Conservation (phyloP, 35 echinoderm and acorn worm genomes). For the Apostichopus japonicus region DNA sequence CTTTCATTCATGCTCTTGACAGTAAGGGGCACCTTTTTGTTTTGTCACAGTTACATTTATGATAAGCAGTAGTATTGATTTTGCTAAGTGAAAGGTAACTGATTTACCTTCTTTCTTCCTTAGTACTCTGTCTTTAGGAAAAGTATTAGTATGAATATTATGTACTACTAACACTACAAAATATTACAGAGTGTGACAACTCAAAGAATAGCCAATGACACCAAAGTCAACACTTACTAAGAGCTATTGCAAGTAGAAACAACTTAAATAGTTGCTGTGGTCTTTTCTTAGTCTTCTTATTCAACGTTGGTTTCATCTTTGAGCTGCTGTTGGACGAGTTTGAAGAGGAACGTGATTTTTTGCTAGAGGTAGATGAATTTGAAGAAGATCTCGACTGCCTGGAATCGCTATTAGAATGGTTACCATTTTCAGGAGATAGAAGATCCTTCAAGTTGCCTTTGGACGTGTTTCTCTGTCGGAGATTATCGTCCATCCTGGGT, state of each 20-base stretch:
- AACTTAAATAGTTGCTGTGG: not conserved
- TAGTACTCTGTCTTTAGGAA: too few species aligned
- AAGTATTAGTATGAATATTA: too few species aligned
- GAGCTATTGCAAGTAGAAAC: constrained; percentile 5
- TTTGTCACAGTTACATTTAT: too few species aligned
- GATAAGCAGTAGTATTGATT: too few species aligned
- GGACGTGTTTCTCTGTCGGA: constrained; percentile 16
- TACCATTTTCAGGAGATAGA: not conserved
- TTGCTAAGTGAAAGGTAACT: too few species aligned
- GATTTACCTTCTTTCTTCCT: too few species aligned
- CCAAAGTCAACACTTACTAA: not conserved
- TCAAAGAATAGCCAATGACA: not conserved
- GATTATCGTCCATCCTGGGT: not conserved
- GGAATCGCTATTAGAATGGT: not conserved
- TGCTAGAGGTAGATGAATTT: constrained; percentile 37
- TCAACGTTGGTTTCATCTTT: constrained; percentile 9
- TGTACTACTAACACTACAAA: too few species aligned
- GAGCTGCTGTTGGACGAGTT: constrained; percentile 15
- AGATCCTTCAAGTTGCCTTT: constrained; percentile 6
- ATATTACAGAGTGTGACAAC: too few species aligned
- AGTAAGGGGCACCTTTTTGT: too few species aligned
- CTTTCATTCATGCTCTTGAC: too few species aligned
- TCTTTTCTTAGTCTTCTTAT: constrained; percentile 12
- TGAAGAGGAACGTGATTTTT: constrained; percentile 32
- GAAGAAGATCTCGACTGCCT: constrained; percentile 1